A percentile compares a stretch with the other conserved stretches of the same genome.
These are phyloP conservation scores for Aplidium turbinatum DNA, from an alignment of 23 tunicate species.

Conservation along the genomic window DNA sequence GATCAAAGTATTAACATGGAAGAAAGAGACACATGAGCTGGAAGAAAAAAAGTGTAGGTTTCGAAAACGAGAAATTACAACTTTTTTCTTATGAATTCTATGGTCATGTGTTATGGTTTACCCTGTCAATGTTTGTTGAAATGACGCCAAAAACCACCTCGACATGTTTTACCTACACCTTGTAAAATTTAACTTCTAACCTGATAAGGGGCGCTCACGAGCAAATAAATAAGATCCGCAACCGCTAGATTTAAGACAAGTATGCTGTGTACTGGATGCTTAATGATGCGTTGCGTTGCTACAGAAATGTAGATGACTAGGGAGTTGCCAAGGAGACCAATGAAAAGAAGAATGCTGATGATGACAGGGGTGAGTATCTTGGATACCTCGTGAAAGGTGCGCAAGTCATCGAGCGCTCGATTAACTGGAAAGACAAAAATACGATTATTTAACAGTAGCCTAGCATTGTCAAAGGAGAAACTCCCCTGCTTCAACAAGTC, in stretches of 20 bases:
- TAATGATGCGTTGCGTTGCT: slow-evolving; percentile 55
- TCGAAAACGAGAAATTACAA: too few relatives aligned
- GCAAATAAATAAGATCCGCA: slow-evolving; percentile 59
- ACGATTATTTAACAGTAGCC: too few relatives aligned
- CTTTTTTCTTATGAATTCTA: too few relatives aligned
- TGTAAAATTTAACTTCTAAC: slow-evolving; percentile 35
- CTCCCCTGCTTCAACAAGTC: too few relatives aligned
- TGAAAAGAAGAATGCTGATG: slow-evolving; percentile 37
- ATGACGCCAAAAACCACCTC: too few relatives aligned
- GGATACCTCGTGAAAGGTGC: background rate
- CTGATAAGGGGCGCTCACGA: slow-evolving; percentile 60
- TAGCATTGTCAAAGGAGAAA: too few relatives aligned
- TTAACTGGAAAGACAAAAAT: background rate
- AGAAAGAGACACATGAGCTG: too few relatives aligned
- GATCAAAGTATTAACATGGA: too few relatives aligned
- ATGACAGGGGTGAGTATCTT: background rate
- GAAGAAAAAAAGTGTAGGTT: too few relatives aligned
- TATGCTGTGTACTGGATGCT: slow-evolving; percentile 85
- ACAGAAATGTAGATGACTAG: slow-evolving; percentile 74
- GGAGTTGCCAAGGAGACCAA: slow-evolving; percentile 66
- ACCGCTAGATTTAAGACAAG: slow-evolving; percentile 75
- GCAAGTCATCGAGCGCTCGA: background rate
- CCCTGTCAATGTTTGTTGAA: too few relatives aligned
- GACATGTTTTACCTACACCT: too few relatives aligned
- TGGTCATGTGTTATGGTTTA: too few relatives aligned